Base-by-base conservation (phyloP, 2,888 invertebrate species). In the Caenorhabditis uteleia region DNA sequence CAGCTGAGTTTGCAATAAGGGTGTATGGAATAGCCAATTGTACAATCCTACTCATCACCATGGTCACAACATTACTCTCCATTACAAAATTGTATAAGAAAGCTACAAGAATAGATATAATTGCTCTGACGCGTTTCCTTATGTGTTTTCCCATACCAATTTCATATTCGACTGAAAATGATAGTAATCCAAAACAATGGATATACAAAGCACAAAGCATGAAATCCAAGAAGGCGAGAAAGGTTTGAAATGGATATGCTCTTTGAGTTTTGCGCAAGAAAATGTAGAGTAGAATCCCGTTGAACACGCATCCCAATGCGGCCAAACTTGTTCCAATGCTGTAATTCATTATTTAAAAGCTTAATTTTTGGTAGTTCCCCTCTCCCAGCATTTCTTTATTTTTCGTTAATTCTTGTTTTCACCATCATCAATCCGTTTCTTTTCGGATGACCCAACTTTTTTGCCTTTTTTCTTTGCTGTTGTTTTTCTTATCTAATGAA, bases 11-110 rank as follows among this genome's bases (percentile, higher is more conserved):
- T 18, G 75, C 74, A 12, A 77, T 74, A 39, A 77, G 61, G 2
- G 75, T 70, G 42, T 77, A 77, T 31, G 77, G 77, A 43, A 77
- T 77, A 25, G 69, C 54, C 8, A 71, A 36, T 27, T 72, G 71
- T 6, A 74, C 69, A 29, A 72, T 58, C 12, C 70, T 47, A 43
- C 71, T 72, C 57, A 70, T 53, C 20, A 68, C 64, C 14, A 68
- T 36, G n/a, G 59, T 38, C 29, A 50, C 36, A 21, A 64, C 61
- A 48, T 60, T 70, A 58, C 45, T 60, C 33, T 65, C 60, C 58
- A 66, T 66, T 1, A 70, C 56, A 3, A 66, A 55, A 23, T 59
- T 45, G 47, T 73, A 73, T 21, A 73, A 48, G 21, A 46, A 50
- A 8, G 53, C 73, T 73, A 39, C 42, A 58, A 16, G 45, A 59